Conservation (phyloP, 1,140 invertebrate genomes). For the Sipha flava region DNA sequence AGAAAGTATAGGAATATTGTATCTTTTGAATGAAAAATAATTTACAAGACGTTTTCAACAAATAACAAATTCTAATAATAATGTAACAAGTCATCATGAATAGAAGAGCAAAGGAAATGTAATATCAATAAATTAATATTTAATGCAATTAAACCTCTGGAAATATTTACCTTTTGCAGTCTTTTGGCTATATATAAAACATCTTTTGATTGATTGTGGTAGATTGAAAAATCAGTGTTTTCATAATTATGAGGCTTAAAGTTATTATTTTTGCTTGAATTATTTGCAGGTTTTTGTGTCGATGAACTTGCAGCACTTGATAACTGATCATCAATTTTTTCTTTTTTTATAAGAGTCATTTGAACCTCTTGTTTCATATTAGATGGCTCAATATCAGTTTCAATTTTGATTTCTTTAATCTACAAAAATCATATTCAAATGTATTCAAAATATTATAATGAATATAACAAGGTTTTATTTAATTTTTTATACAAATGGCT, state of each 20-base stretch:
- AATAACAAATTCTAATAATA: no score
- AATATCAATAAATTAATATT: no score
- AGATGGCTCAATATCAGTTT: background rate
- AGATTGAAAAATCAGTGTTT: background rate
- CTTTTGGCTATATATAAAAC: background rate
- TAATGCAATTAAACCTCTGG: no score
- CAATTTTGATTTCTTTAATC: background rate
- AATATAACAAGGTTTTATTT: no score
- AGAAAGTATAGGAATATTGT: no score
- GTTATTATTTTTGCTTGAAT: background rate
- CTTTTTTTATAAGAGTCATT: background rate
- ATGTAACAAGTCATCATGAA: no score
- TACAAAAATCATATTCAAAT: background rate
- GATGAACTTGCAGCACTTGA: background rate
- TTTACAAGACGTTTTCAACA: no score
- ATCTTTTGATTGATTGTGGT: slow-evolving; percentile 17
- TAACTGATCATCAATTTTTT: background rate
- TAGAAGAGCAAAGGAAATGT: no score
- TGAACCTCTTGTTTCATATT: background rate
- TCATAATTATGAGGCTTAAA: background rate
- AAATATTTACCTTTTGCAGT: background rate
- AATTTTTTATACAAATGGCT: no score
- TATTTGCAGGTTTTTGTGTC: background rate
- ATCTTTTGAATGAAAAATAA: no score
- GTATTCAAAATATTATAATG: no score